Base-by-base conservation (phyloP, 2,113 vertebrate species). In the Lynx canadensis region DNA sequence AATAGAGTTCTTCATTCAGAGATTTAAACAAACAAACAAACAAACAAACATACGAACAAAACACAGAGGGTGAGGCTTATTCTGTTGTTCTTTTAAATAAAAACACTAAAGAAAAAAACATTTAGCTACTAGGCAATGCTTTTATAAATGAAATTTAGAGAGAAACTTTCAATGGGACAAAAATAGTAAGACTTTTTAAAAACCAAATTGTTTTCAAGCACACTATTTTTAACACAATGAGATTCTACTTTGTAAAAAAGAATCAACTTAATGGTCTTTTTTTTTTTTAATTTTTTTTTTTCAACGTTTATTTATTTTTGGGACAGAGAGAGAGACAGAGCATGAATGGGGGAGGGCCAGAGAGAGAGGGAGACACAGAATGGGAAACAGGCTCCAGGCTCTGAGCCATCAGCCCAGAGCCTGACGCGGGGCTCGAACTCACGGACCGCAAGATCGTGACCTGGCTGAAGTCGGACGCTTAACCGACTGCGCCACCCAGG, bases 201-300 rank as follows among this genome's bases (percentile, higher is more conserved):
- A 96, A 92, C 19, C 31, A 92, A 94, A 88, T 79, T 95, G 90
- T 95, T 97, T 95, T 88, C 73, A 94, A 95, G 55, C 57, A 82
- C 25, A 79, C 92, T 96, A 97, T 97, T 98, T 97, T 97, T 98
- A 98, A 97, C 95, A 96, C 76, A 89, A 76, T 85, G 92, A 95
- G 71, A 97, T 97, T 96, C 84, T 25, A 71, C 65, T 95, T 89
- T 94, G 66, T 92, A 63, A 93, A 52, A 84, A 86, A 86, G 27
- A 74, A 84, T 83, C 57, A 66, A 90, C 69, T 95, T 71, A 95
- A 18, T 95, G 65, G 80, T 88, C 80, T 97, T 91, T 85, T 78
- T n/a, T n/a, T n/a, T n/a, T n/a, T n/a, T n/a, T n/a, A n/a, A n/a
- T n/a, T n/a, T n/a, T n/a, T n/a, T n/a, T n/a, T n/a, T n/a, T n/a